Evolutionary conservation across 2,113 vertebrate genomes (phyloP).

Genomic region (Potamarius usumacintae): DNA sequence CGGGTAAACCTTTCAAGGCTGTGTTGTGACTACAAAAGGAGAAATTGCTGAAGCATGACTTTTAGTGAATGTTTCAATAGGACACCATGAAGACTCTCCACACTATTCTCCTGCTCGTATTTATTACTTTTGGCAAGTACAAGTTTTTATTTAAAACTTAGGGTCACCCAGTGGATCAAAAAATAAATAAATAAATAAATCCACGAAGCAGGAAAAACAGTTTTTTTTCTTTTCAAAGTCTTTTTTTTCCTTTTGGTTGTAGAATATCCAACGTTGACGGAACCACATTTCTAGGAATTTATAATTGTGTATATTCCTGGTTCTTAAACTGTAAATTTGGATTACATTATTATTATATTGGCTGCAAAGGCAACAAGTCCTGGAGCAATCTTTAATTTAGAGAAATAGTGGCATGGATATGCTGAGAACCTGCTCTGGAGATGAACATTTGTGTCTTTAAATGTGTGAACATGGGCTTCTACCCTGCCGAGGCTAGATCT

Average conservation of each 20-base stretch:
- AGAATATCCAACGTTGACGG: not conserved
- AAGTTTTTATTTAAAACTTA: not conserved
- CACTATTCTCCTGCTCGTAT: slow-evolving; percentile 53
- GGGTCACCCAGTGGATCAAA: no score
- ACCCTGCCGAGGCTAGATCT: not conserved
- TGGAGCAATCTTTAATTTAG: not conserved
- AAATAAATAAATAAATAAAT: not conserved
- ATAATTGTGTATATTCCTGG: not conserved
- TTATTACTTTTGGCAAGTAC: slow-evolving; percentile 64
- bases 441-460: not conserved
- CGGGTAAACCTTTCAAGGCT: slow-evolving; percentile 33
- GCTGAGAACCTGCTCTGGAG: not conserved
- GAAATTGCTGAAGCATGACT: not conserved
- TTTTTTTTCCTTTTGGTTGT: not conserved
- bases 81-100: slow-evolving; percentile 60
- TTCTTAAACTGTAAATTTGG: not conserved
- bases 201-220: not conserved
- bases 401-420: not conserved
- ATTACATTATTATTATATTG: not conserved
- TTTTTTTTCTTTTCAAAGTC: not conserved
- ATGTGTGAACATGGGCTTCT: not conserved
- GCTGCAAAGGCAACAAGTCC: not conserved
- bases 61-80: not conserved
- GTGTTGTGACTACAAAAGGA: slow-evolving; percentile 9
- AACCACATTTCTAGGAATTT: not conserved